Evolutionary conservation across 1,140 invertebrate genomes (phyloP).

Genomic region (Drosophila mauritiana): DNA sequence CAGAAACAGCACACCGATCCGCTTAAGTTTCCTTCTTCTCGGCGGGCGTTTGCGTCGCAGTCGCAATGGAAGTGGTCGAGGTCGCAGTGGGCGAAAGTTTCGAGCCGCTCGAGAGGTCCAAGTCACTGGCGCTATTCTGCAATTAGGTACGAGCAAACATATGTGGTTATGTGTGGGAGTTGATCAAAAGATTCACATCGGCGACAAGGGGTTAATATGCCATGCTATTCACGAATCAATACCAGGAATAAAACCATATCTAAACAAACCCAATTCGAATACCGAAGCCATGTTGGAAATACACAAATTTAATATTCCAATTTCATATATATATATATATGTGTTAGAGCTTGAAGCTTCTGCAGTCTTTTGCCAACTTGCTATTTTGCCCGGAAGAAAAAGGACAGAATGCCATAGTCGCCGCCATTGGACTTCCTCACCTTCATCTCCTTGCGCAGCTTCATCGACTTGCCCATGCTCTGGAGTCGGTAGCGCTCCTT

Average conservation of each 20-base stretch:
- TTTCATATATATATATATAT: no score
- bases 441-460: slow-evolving; percentile 79
- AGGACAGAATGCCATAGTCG: neutral
- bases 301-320: neutral
- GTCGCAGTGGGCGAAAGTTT: slow-evolving; percentile 19
- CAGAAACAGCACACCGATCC: slow-evolving; percentile 12
- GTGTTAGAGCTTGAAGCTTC: no score
- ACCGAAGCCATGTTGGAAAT: neutral
- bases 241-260: no score
- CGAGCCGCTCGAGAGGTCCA: slow-evolving; percentile 53
- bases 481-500: slow-evolving; percentile 85
- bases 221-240: neutral
- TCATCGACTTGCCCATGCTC: slow-evolving; percentile 85
- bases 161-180: no score
- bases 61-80: slow-evolving; percentile 14
- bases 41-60: slow-evolving; percentile 20
- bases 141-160: neutral
- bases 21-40: slow-evolving; percentile 70
- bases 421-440: slow-evolving; percentile 26
- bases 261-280: neutral
- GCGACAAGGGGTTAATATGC: slow-evolving; percentile 6
- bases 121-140: slow-evolving; percentile 72
- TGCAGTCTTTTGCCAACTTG: neutral
- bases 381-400: neutral
- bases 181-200: neutral